These are phyloP conservation scores for Neotoma lepida DNA, from an alignment of 2,113 vertebrate species.

Conservation along the genomic window DNA sequence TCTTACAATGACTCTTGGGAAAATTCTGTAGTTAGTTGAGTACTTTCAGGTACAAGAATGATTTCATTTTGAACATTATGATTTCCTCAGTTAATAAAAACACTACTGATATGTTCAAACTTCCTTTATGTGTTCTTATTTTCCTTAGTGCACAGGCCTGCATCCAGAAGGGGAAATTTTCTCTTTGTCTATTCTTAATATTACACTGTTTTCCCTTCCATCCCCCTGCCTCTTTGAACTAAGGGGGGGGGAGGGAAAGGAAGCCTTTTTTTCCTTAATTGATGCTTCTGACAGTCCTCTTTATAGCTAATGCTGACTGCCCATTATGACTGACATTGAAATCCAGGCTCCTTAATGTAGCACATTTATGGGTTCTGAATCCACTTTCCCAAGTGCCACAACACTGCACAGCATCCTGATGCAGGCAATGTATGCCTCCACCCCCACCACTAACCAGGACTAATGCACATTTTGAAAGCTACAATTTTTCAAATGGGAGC, in stretches of 20 bases:
- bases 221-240: neutral
- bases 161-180: neutral
- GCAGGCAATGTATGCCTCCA: neutral
- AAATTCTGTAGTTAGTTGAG: neutral
- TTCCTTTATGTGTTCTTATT: neutral
- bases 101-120: neutral
- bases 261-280: neutral
- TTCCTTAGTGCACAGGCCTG: neutral
- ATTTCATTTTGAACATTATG: slow-evolving; percentile 32
- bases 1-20: neutral
- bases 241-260: neutral
- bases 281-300: neutral
- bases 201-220: neutral
- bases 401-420: neutral
- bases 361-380: slow-evolving; percentile 13
- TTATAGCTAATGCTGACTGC: neutral
- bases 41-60: neutral
- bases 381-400: neutral
- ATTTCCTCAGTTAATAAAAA: neutral
- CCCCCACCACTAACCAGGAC: neutral
- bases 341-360: slow-evolving; percentile 23
- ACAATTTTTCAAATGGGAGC: slow-evolving; percentile 53
- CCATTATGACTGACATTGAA: slow-evolving; percentile 29
- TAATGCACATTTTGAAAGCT: slow-evolving; percentile 62
- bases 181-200: neutral